These are phyloP conservation scores for Acipenser ruthenus DNA, from an alignment of 2,797 vertebrate genomes.

Conservation along the genomic window DNA sequence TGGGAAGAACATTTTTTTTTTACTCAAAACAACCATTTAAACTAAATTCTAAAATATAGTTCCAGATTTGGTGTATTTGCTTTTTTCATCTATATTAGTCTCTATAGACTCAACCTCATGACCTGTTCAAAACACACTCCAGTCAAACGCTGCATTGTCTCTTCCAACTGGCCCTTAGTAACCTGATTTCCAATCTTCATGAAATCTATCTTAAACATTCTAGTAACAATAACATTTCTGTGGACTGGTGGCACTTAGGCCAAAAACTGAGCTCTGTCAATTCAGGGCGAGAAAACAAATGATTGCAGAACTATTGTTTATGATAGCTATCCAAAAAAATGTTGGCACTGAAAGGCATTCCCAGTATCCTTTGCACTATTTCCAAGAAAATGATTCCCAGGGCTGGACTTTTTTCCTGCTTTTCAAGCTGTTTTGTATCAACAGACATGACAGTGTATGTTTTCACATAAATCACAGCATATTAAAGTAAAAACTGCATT, in stretches of 20 bases:
- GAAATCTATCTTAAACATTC: conserved; percentile 32
- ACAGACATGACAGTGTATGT: conserved; percentile 44
- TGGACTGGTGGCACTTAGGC: conserved; percentile 35
- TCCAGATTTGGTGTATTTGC: neutral
- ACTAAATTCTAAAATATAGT: neutral
- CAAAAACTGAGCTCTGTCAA: conserved; percentile 51
- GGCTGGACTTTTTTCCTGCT: conserved; percentile 26
- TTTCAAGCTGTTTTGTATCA: conserved; percentile 45
- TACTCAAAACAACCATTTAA: neutral
- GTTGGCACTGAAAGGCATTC: conserved; percentile 46
- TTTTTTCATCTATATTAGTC: neutral
- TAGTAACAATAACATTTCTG: conserved; percentile 54
- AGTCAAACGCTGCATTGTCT: conserved; percentile 35
- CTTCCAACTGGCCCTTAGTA: conserved; percentile 46
- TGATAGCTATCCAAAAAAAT: conserved; percentile 51
- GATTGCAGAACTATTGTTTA: conserved; percentile 56
- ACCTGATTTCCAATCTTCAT: conserved; percentile 44
- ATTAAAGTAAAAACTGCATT: conserved; percentile 20
- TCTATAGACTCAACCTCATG: neutral
- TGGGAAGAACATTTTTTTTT: too few species aligned
- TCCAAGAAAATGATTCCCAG: conserved; percentile 58
- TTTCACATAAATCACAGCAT: conserved; percentile 43
- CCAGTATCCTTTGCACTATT: conserved; percentile 49
- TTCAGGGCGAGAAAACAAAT: conserved; percentile 44
- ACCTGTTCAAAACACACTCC: conserved; percentile 26